Conservation (phyloP, 2,888 invertebrate genomes). For the Mesorhabditis spiculigera region DNA sequence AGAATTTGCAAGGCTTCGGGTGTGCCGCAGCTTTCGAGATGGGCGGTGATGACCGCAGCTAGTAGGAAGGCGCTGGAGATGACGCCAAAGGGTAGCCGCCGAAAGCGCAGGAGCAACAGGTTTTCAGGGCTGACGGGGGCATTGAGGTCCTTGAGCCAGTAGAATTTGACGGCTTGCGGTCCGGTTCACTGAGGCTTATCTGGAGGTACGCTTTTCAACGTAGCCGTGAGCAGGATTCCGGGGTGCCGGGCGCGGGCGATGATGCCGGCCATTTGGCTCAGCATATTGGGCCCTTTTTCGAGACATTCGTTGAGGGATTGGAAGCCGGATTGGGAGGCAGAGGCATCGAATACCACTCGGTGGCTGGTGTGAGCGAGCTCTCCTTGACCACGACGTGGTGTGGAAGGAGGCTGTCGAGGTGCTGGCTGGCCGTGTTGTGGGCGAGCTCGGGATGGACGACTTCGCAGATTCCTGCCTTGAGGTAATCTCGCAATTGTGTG, state of each 20-base stretch:
- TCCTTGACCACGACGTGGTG: conserved; percentile 22
- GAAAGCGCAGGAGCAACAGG: conserved; percentile 22
- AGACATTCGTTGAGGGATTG: conserved; percentile 27
- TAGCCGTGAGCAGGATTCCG: conserved; percentile 17
- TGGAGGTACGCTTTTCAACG: conserved; percentile 40
- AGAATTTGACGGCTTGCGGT: conserved; percentile 24
- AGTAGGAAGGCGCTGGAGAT: conserved; percentile 24
- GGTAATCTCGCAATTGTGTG: conserved; percentile 16
- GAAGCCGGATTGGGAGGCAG: conserved; percentile 9
- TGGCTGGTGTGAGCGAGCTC: conserved; percentile 16
- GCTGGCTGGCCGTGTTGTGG: conserved; percentile 7
- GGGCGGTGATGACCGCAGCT: conserved; percentile 19
- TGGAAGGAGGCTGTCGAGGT: too few relatives aligned
- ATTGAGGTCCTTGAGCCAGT: conserved; percentile 27
- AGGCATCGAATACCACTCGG: conserved; percentile 27
- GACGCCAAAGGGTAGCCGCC: conserved; percentile 31
- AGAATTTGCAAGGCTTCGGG: too few relatives aligned
- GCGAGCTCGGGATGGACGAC: conserved; percentile 5
- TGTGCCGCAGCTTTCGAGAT: conserved; percentile 8
- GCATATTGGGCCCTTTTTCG: conserved; percentile 16
- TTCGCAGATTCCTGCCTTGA: conserved; percentile 15
- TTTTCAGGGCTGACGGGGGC: conserved; percentile 18
- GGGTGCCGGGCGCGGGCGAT: conserved; percentile 16
- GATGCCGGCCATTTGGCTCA: conserved; percentile 16
- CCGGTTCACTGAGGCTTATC: conserved; percentile 18